A percentile compares a stretch with the other conserved stretches of the same genome.
Conservation (phyloP, 2,797 vertebrate species). For the Clarias pachynema region DNA sequence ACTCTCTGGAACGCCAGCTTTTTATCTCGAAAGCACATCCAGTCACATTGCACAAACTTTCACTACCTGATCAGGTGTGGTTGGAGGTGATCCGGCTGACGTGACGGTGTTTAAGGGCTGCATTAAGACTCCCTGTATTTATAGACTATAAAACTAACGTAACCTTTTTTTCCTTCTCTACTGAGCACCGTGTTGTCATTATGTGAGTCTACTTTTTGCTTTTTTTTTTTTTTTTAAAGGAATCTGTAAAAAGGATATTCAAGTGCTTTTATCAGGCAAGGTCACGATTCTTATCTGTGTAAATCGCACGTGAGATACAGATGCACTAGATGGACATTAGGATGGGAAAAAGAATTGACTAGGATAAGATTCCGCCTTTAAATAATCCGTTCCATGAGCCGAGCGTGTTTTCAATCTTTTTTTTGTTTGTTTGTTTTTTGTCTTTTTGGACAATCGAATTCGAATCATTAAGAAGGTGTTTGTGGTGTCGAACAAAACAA, state of each 20-base stretch:
- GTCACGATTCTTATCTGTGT: not conserved
- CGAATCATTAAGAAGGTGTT: not conserved
- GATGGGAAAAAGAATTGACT: not conserved
- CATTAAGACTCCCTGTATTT: not conserved
- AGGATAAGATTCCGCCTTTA: not conserved
- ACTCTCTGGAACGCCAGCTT: constrained; percentile 9
- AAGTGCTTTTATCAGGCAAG: not conserved
- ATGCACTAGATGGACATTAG: not conserved
- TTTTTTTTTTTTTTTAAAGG: not conserved
- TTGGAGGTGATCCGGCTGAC: not conserved
- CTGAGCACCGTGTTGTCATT: not conserved
- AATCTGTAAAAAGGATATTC: not conserved
- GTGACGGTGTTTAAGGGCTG: not conserved
- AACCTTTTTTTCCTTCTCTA: not conserved
- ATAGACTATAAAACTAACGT: not conserved
- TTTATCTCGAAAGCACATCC: not conserved
- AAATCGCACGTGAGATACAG: not conserved
- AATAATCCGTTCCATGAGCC: not conserved
- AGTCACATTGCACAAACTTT: not conserved
- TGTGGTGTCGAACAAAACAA: not conserved
- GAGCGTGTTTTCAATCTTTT: not conserved
- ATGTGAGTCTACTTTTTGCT: no score
- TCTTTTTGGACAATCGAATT: not conserved
- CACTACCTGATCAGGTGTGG: constrained; percentile 24
- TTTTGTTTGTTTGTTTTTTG: not conserved